These are phyloP conservation scores for Synanthedon tipuliformis DNA, from an alignment of 2,888 invertebrate genomes.

Conservation along the genomic window DNA sequence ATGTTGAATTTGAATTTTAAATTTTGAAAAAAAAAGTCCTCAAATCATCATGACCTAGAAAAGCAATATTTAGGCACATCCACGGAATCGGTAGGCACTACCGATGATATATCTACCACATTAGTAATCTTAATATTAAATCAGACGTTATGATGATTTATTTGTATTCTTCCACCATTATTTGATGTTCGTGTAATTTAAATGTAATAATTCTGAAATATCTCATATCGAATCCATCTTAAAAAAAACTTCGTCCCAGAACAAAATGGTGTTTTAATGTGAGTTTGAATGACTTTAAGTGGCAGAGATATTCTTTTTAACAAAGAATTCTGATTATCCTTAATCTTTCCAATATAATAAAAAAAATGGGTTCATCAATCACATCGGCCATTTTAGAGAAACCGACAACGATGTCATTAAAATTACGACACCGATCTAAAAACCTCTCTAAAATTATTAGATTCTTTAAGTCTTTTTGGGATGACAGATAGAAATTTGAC, in stretches of 20 bases:
- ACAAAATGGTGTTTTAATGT: not conserved
- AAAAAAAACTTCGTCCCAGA: not conserved
- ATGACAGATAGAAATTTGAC: not conserved
- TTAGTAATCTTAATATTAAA: too few relatives aligned
- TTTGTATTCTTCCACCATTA: too few relatives aligned
- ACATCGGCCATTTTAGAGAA: not conserved
- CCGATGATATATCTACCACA: too few relatives aligned
- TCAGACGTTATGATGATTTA: too few relatives aligned
- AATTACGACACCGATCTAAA: not conserved
- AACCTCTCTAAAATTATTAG: not conserved
- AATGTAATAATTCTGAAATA: too few relatives aligned
- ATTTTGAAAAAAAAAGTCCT: too few relatives aligned
- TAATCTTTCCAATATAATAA: not conserved
- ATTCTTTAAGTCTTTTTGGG: not conserved
- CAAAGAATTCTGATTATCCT: not conserved
- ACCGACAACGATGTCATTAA: not conserved
- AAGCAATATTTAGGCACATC: too few relatives aligned
- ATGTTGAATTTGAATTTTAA: too few relatives aligned
- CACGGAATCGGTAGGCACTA: too few relatives aligned
- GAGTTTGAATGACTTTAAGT: not conserved
- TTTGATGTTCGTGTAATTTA: too few relatives aligned
- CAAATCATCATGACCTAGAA: too few relatives aligned
- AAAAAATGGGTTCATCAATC: not conserved
- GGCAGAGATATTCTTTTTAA: not conserved
- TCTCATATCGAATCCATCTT: not conserved